Conservation (phyloP, 2,113 vertebrate genomes). For the Vimba vimba region DNA sequence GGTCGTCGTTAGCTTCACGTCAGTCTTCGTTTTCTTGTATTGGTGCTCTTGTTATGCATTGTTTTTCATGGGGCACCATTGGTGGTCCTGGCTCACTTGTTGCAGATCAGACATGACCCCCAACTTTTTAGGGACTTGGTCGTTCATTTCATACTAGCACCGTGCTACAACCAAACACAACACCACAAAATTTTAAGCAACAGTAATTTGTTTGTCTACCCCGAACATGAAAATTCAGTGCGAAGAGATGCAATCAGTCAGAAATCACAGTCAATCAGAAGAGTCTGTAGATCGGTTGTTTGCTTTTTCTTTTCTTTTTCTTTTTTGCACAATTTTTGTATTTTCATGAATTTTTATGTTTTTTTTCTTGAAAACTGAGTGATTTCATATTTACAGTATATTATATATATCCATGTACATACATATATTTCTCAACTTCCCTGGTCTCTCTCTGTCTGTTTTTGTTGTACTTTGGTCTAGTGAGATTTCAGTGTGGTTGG, state of each 20-base stretch:
- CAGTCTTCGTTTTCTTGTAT: background rate
- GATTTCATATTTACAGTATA: background rate
- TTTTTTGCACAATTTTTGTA: background rate
- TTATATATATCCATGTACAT: too few relatives aligned
- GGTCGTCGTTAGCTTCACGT: background rate
- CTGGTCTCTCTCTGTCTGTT: background rate
- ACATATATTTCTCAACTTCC: background rate
- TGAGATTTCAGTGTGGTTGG: background rate
- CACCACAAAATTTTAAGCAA: background rate
- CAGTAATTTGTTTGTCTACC: background rate
- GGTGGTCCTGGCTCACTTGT: conserved; percentile 17
- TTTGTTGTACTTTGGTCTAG: background rate
- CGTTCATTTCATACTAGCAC: background rate
- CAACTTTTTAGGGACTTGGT: background rate
- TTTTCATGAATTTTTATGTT: background rate
- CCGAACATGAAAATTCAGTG: background rate
- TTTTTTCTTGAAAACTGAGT: background rate
- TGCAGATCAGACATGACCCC: background rate
- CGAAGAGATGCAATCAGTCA: background rate
- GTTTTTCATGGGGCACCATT: background rate
- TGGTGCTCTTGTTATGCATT: background rate
- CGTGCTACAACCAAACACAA: background rate
- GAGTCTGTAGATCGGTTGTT: background rate
- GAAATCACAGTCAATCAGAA: background rate
- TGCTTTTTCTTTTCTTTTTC: background rate